Conservation (phyloP, 2,888 invertebrate species). For the Rugalucina vietnamica region DNA sequence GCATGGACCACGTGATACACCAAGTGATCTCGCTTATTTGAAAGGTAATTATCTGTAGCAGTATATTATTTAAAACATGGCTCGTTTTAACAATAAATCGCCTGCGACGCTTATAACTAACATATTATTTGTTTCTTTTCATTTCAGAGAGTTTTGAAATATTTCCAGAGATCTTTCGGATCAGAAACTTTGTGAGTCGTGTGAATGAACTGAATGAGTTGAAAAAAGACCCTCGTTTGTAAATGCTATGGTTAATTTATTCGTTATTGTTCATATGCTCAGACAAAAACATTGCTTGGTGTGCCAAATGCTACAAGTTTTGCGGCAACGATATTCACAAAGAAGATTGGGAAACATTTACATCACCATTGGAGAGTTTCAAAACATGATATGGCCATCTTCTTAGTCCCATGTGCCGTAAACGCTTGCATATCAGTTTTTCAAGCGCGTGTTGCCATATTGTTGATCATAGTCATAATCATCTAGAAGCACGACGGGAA, state of each 20-base stretch:
- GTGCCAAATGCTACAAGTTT: background rate
- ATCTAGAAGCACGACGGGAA: slow-evolving; percentile 11
- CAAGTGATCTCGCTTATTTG: no score
- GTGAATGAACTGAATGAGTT: slow-evolving; percentile 49
- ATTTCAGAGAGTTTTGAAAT: slow-evolving; percentile 51
- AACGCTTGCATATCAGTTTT: slow-evolving; percentile 8
- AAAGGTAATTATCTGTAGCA: no score
- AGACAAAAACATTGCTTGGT: slow-evolving; percentile 14
- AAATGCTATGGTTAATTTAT: slow-evolving; percentile 10
- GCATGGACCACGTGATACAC: no score
- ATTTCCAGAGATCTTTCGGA: slow-evolving; percentile 67
- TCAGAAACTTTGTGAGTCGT: slow-evolving; percentile 63
- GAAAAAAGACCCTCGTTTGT: slow-evolving; percentile 10
- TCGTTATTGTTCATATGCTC: slow-evolving; percentile 13
- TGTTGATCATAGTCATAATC: slow-evolving; percentile 2
- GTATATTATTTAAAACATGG: no score
- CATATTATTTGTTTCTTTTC: slow-evolving; percentile 33
- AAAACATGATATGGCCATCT: background rate
- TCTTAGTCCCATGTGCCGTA: background rate
- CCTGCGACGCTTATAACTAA: no score
- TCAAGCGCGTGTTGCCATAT: slow-evolving; percentile 3
- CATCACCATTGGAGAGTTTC: background rate
- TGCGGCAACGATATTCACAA: background rate
- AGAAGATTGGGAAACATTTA: background rate
- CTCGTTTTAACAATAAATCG: no score